These are phyloP conservation scores for Rhinolophus ferrumequinum DNA, from an alignment of 2,113 vertebrate species.

Conservation along the genomic window DNA sequence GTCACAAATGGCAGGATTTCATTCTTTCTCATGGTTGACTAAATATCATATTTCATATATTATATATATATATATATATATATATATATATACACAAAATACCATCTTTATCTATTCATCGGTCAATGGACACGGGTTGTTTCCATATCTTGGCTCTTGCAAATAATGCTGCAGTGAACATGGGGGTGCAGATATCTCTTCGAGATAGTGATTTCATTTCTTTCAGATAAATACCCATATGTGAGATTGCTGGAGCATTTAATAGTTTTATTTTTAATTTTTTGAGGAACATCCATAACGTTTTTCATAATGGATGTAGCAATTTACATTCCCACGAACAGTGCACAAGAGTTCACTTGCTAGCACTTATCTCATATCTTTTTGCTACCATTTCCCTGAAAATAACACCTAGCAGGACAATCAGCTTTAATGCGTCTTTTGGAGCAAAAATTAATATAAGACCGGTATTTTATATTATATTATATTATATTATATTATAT, in stretches of 20 bases:
- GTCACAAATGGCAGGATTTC: not conserved
- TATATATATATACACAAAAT: too few relatives aligned
- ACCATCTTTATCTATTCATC: not conserved
- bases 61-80: too few relatives aligned
- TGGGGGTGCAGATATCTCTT: not conserved
- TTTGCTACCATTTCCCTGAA: not conserved
- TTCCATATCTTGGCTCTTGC: not conserved
- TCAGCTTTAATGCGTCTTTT: too few relatives aligned
- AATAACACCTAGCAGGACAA: too few relatives aligned
- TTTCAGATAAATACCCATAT: not conserved
- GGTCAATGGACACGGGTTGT: not conserved
- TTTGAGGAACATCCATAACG: not conserved
- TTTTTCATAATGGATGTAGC: not conserved
- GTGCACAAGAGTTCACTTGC: not conserved
- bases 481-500: too few relatives aligned
- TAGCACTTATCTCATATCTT: not conserved
- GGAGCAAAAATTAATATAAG: too few relatives aligned
- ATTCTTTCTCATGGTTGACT: not conserved
- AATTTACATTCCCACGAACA: not conserved
- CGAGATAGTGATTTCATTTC: not conserved
- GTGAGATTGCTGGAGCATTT: not conserved
- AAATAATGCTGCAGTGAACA: not conserved
- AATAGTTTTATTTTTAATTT: not conserved
- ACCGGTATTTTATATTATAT: too few relatives aligned
- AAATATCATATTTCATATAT: not conserved